Base-by-base conservation (phyloP, 2,113 vertebrate genomes). In the Illadopsis cleaveri region DNA sequence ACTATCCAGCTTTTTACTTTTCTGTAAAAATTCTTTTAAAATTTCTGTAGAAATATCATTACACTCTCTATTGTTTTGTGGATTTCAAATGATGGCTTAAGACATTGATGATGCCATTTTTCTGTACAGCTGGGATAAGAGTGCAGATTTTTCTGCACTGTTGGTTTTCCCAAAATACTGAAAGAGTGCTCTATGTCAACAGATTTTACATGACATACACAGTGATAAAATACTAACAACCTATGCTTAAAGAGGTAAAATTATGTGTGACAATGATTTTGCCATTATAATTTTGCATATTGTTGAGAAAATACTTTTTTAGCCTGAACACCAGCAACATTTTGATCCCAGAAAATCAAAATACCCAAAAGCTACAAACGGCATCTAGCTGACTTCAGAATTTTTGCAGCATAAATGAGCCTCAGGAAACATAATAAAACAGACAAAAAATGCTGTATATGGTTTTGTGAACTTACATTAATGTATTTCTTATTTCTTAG, bases 251-350 rank as follows among this genome's bases (percentile, higher is more conserved):
- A 95, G 40, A 96, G 83, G 91, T 93, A 96, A 96, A 95, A 95
- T 75, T 57, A 94, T 24, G 54, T 79, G 33, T 90, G 95, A 97
- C 90, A 97, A 94, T 97, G 82, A 47, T 87, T 95, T 97, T 83
- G 58, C 90, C 92, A 95, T 78, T 81, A 82, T 40, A 93, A 48
- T 62, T 96, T 94, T 96, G 93, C 93, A 96, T 97, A 94, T 89
- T 87, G 61, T 94, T 97, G 90, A 84, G 93, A 97, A 87, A 96
- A 89, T 84, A 84, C 65, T 38, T 48, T 48, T 77, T 76, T 68
- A 89, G 93, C 79, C 33, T 93, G 86, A 96, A 92, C 22, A 90
- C 30, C 6, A 85, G 78, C 64, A 88, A 92, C 69, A 82, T 54
- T 54, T 85, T 48, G 68, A 94, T 68, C 30, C 35, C 24, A 82